Evolutionary conservation across 2,113 vertebrate species (phyloP), one percentile per base, ranked within the genome.

Genomic region (Leptobrachium ailaonicum): DNA sequence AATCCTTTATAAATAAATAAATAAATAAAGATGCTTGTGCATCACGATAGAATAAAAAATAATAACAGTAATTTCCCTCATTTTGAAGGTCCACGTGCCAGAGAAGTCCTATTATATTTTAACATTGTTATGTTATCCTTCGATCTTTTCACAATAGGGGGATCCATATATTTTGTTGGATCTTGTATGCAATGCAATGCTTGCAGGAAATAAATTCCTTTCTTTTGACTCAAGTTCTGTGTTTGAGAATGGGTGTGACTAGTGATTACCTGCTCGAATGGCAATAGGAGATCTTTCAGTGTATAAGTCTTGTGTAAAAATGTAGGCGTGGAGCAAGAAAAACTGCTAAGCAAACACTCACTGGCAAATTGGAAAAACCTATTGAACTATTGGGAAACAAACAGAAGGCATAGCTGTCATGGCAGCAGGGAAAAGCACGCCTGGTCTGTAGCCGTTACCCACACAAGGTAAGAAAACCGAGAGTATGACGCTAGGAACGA

Each of bases 221-320:
- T 58, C 63, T 2, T 12, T 68, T 80, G 78, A 80, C 71, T 80
- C 71, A 80, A 47, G 41, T 67, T 54, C 9, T 40, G n/a, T 58
- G 78, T 80, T 73, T 80, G 32, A 53, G 73, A 50, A 74, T 80
- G 71, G 78, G 78, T 80, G 78, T 68, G 78, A 74, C 78, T 80
- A 72, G 12, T 2, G 2, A 66, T 20, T 66, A 56, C 50, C 32
- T 14, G 66, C 40, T 20, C 60, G 53, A 41, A 43, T 13, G 60
- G 75, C 13, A 60, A 60, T 60, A 2, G 50, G 11, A 2, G 10
- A 60, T 12, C 56, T 3, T 60, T 60, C 56, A 60, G 62, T 64
- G 4, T 32, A 32, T 32, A 64, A 1, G 9, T 64, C 62, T 64
- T 10, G 4, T 64, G n/a, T 32, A 40, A 64, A 64, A 64, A 64